Evolutionary conservation across 2,113 vertebrate genomes (phyloP).

Genomic region (Rhinolophus sinicus): DNA sequence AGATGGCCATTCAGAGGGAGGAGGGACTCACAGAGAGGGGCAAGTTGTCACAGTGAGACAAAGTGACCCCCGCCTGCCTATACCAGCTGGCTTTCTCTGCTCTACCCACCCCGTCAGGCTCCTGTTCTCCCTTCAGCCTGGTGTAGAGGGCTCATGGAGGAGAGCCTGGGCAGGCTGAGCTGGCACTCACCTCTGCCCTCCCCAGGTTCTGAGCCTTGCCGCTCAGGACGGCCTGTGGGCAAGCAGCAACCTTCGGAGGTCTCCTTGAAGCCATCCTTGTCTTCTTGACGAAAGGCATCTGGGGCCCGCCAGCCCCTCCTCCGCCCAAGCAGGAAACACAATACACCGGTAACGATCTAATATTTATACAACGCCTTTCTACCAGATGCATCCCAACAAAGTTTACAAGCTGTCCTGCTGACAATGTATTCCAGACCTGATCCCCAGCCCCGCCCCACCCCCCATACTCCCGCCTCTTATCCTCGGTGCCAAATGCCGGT

Average conservation of each 20-base stretch:
- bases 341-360: slow-evolving; percentile 79
- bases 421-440: slow-evolving; percentile 79
- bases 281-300: slow-evolving; percentile 79
- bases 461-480: neutral
- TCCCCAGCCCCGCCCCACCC: neutral
- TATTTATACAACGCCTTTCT: slow-evolving; percentile 83
- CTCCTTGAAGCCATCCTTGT: slow-evolving; percentile 57
- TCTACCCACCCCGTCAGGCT: neutral
- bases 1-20: neutral
- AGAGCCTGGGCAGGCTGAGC: neutral
- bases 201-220: neutral
- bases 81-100: neutral
- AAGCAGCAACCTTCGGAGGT: slow-evolving; percentile 11
- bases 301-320: slow-evolving; percentile 65
- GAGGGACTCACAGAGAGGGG: neutral
- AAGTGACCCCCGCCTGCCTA: neutral
- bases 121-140: neutral
- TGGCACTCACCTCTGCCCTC: neutral
- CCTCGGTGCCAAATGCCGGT: neutral
- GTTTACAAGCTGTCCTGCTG: slow-evolving; percentile 79
- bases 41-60: neutral
- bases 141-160: neutral
- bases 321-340: slow-evolving; percentile 69
- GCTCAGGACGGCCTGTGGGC: neutral
- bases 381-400: slow-evolving; percentile 82